phyloP scores from a whole-genome alignment of 2,888 invertebrate genomes.

The Hydropsyche betteni region DNA sequence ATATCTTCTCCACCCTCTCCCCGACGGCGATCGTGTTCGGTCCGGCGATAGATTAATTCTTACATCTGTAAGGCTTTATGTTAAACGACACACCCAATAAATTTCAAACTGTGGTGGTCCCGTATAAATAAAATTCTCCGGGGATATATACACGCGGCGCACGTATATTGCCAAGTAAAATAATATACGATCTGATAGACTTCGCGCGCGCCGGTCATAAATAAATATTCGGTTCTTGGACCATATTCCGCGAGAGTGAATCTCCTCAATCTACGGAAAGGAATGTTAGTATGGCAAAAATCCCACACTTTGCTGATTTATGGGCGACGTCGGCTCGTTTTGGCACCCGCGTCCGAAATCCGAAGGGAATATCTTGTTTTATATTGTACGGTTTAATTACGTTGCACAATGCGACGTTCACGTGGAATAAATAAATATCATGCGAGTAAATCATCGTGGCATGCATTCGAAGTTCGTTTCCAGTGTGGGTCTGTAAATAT shows the following conservation, averaged over 20 bases:
- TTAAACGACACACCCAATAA: slow-evolving; percentile 50
- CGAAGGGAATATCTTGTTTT: slow-evolving; percentile 1
- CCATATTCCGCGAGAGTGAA: too few species aligned
- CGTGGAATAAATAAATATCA: slow-evolving; percentile 41
- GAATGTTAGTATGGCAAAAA: too few species aligned
- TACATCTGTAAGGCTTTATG: slow-evolving; percentile 48
- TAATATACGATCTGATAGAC: slow-evolving; percentile 45
- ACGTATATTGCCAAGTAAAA: slow-evolving; percentile 39
- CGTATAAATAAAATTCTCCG: slow-evolving; percentile 40
- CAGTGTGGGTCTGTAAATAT: slow-evolving; percentile 33
- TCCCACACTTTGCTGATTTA: too few species aligned
- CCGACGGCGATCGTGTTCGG: slow-evolving; percentile 27
- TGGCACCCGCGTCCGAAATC: slow-evolving; percentile 2
- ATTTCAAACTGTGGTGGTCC: slow-evolving; percentile 49
- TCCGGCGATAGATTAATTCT: slow-evolving; percentile 48
- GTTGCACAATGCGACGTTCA: slow-evolving; percentile 18
- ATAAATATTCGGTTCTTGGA: too few species aligned
- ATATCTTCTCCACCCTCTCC: background rate
- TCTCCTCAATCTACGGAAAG: too few species aligned
- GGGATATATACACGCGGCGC: slow-evolving; percentile 30
- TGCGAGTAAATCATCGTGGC: slow-evolving; percentile 22
- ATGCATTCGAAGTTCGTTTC: slow-evolving; percentile 7
- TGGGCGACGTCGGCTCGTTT: too few species aligned
- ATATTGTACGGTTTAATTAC: background rate
- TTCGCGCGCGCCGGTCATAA: background rate